Percentiles rank a stretch among this genome's conserved stretches.
Conservation (phyloP, 2,888 invertebrate species). For the Ypsolopha scabrella region DNA sequence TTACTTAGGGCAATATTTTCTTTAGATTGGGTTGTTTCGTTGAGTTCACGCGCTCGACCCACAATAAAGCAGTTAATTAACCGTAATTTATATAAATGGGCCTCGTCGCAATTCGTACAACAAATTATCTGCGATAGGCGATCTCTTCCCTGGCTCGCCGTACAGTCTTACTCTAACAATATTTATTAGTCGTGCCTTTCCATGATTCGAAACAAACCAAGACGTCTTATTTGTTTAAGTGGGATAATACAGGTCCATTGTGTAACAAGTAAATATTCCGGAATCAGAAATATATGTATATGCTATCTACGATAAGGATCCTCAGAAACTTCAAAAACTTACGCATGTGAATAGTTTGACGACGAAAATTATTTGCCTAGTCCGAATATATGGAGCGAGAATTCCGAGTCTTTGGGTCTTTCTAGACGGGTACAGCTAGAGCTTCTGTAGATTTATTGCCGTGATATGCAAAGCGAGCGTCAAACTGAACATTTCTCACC, state of each 20-base stretch:
- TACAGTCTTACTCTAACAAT: constrained; percentile 8
- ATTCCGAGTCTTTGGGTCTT: constrained; percentile 10
- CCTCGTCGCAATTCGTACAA: constrained; percentile 42
- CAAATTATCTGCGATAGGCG: constrained; percentile 47
- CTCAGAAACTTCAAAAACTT: background rate
- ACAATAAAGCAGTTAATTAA: constrained; percentile 55
- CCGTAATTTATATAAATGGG: constrained; percentile 55
- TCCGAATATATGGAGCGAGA: constrained; percentile 10
- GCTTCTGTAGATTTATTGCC: constrained; percentile 35
- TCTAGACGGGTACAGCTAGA: constrained; percentile 18
- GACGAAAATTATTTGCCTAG: constrained; percentile 25
- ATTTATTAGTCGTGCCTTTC: constrained; percentile 1
- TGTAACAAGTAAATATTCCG: background rate
- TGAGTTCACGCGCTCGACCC: constrained; percentile 42
- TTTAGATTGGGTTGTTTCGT: constrained; percentile 37
- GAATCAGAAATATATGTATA: background rate
- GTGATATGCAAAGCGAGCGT: constrained; percentile 41
- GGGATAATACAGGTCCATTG: background rate
- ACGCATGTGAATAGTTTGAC: constrained; percentile 13
- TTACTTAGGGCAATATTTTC: constrained; percentile 11
- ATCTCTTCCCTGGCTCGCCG: constrained; percentile 32
- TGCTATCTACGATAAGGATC: background rate
- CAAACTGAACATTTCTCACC: constrained; percentile 45
- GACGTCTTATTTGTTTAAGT: background rate
- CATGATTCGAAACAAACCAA: background rate